Evolutionary conservation across 2,113 vertebrate species (phyloP).

Genomic region (Nycticorax nycticorax): DNA sequence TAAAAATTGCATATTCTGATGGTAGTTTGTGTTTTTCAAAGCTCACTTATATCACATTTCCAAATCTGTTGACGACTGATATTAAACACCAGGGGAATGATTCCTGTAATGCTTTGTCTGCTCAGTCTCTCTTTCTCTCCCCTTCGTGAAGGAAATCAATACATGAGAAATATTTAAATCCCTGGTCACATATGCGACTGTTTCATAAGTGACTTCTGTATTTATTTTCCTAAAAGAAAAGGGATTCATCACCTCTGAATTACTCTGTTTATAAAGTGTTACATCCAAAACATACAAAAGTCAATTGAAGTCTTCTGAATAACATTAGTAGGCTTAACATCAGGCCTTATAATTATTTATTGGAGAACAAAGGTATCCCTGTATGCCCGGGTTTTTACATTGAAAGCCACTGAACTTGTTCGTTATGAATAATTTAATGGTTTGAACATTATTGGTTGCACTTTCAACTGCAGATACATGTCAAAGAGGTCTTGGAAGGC

Average conservation of each 20-base stretch:
- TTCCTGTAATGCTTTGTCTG: not conserved
- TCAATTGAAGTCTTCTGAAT: not conserved
- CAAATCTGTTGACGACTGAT: not conserved
- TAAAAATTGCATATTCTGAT: not conserved
- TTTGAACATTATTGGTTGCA: not conserved
- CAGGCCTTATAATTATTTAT: not conserved
- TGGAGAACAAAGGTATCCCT: not conserved
- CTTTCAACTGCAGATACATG: not conserved
- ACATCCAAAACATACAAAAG: not conserved
- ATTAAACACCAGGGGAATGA: not conserved
- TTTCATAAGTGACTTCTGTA: not conserved
- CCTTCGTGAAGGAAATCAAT: slow-evolving; percentile 2
- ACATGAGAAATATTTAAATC: not conserved
- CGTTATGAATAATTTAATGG: not conserved
- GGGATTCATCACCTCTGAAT: not conserved
- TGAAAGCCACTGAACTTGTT: not conserved
- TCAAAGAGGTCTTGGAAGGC: not conserved
- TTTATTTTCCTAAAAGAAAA: slow-evolving; percentile 28
- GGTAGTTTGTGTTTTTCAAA: slow-evolving; percentile 4
- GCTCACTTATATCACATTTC: not conserved
- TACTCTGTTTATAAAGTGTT: not conserved
- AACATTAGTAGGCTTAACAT: not conserved
- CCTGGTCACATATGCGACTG: not conserved
- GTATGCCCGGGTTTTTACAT: not conserved
- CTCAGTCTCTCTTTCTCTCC: not conserved